A percentile compares a stretch with the other conserved stretches of the same genome.
Evolutionary conservation across 92 coral and sea anemone genomes (phyloP).

Genomic region (Siderastrea siderea): DNA sequence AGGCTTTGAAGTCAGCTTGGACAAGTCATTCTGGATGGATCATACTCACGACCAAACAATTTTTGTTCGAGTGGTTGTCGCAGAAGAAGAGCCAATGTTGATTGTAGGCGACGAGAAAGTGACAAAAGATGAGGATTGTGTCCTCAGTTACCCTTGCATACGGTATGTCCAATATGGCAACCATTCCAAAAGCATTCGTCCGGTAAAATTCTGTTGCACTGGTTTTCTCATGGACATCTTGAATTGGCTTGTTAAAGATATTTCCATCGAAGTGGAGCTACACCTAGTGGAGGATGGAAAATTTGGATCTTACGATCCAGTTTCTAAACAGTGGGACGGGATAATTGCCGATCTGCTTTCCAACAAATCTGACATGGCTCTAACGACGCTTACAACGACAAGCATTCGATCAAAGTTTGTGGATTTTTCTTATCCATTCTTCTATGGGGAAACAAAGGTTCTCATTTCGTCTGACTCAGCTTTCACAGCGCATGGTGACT

Average conservation of each 20-base stretch:
- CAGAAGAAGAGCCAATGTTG: conserved; percentile 74
- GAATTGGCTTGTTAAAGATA: conserved; percentile 60
- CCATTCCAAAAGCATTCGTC: not conserved
- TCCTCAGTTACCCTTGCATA: conserved; percentile 62
- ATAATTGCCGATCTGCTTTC: conserved; percentile 79
- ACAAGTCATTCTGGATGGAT: conserved; percentile 64
- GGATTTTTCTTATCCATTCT: conserved; percentile 85
- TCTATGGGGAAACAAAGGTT: conserved; percentile 80
- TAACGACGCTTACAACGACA: conserved; percentile 77
- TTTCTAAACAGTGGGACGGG: conserved; percentile 87
- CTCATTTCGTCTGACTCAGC: conserved; percentile 41
- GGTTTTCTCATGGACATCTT: conserved; percentile 87
- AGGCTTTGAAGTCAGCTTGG: conserved; percentile 31
- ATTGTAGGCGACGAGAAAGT: conserved; percentile 43
- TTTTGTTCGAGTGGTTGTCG: conserved; percentile 64
- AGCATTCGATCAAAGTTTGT: conserved; percentile 72
- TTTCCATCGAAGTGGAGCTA: conserved; percentile 70
- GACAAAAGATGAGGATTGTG: not conserved
- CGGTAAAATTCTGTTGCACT: conserved; percentile 77
- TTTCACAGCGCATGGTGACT: not conserved
- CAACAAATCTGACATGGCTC: conserved; percentile 84
- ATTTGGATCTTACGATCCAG: conserved; percentile 76
- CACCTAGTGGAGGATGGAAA: conserved; percentile 81
- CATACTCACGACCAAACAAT: conserved; percentile 14
- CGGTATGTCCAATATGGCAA: conserved; percentile 31